These are phyloP conservation scores for Galerucella nymphaeae DNA, from an alignment of 2,888 invertebrate species.

Conservation along the genomic window DNA sequence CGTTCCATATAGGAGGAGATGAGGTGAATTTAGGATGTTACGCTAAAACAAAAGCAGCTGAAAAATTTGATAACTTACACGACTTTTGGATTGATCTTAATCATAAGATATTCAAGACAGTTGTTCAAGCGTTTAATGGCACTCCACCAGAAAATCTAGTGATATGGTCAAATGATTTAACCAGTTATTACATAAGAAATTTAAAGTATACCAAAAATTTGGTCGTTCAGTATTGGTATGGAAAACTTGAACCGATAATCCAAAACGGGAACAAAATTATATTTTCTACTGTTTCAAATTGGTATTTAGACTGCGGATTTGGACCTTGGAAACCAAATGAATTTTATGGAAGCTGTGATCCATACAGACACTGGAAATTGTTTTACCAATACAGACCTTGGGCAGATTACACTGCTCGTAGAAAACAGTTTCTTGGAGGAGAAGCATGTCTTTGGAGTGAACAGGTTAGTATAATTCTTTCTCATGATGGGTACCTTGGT, in stretches of 20 bases:
- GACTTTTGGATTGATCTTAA: conserved; percentile 80
- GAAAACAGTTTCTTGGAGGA: conserved; percentile 71
- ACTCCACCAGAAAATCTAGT: conserved; percentile 68
- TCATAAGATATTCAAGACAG: conserved; percentile 69
- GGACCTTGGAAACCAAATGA: conserved; percentile 81
- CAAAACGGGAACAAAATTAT: conserved; percentile 80
- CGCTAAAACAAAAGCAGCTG: conserved; percentile 63
- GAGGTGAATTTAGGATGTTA: conserved; percentile 82
- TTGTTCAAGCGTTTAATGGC: conserved; percentile 71
- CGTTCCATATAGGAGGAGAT: conserved; percentile 83
- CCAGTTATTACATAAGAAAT: conserved; percentile 61
- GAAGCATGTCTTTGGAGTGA: conserved; percentile 88
- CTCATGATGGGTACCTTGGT: no score
- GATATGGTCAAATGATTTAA: conserved; percentile 81
- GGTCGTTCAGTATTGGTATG: conserved; percentile 83
- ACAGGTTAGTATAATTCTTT: conserved; percentile 66
- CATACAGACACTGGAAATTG: conserved; percentile 86
- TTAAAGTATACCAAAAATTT: conserved; percentile 61
- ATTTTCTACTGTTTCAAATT: conserved; percentile 84
- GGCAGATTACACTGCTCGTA: conserved; percentile 64
- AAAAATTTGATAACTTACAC: conserved; percentile 71
- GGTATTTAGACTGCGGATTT: conserved; percentile 89
- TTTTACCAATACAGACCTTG: conserved; percentile 84
- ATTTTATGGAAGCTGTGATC: conserved; percentile 82
- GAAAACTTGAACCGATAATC: conserved; percentile 76